Evolutionary conservation across 1,140 invertebrate genomes (phyloP), one percentile per base, ranked within the genome.

Genomic region (Pomacea maculata): DNA sequence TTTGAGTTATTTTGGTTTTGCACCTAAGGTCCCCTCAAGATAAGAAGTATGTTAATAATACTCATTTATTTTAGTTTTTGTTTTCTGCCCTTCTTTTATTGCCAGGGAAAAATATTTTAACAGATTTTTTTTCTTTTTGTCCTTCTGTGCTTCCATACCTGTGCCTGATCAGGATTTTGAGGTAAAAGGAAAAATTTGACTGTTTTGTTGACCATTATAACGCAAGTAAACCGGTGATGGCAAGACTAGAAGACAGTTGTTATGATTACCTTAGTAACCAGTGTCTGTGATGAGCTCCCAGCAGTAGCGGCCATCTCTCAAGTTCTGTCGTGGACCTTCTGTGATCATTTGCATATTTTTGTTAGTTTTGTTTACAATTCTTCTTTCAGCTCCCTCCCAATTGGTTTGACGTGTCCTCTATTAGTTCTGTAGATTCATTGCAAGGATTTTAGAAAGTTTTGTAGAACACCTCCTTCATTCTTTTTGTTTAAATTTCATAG

Each of bases 261-360:
- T 61, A 61, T 61, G 57, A 61, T 61, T 61, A 61, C 15, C 57
- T 61, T 61, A 61, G 57, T 61, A 61, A 61, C 57, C 57, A 61
- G 57, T 61, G 57, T 61, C 57, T 61, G 57, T 61, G 57, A 61
- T 61, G 57, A 61, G 57, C 57, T 65, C 77, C 77, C 77, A 54
- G 67, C 65, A 68, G 77, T 81, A 81, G 80, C 74, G 80, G 80
- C 80, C 80, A 81, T 81, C 80, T 81, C 80, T 81, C 75, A 81
- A 81, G 80, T 81, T 81, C 80, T 64, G 34, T 63, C 65, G 21
- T 80, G 57, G 15, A 61, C 34, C 57, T 34, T 65, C 70, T 75
- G 25, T 67, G 29, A 54, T 52, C 67, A 34, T 80, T 75, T 75
- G 45, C 29, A 34, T 72, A 45, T 75, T 75, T 63, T 75, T 11